Base-by-base conservation (phyloP, 2,113 vertebrate species). In the Stercorarius parasiticus region DNA sequence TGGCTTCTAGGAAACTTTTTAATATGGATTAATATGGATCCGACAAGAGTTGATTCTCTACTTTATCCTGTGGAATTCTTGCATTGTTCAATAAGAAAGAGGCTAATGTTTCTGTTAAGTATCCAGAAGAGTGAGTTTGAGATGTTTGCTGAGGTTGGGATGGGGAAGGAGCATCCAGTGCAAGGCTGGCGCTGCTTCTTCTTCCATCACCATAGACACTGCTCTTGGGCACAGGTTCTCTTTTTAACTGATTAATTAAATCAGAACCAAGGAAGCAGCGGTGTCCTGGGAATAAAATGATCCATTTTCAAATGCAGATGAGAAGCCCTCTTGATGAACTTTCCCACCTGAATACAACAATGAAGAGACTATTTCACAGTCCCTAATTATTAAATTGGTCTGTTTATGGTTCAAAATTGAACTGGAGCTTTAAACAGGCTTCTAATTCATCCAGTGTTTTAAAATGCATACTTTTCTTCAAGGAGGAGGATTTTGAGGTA, bases 331-430 rank as follows among this genome's bases (percentile, higher is more conserved):
- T 36, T 96, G 92, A 95, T 84, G 95, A 96, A 72, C 96, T 65
- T 96, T 90, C 93, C 88, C 93, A 95, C 95, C 95, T 97, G 89
- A 96, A 78, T 79, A 30, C 74, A 58, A 45, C n/a, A 89, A 78
- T 56, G 86, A 80, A 91, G 88, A 95, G 84, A 86, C 52, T 47
- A 34, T 96, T 95, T 97, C 96, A 78, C 82, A 88, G 92, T 88
- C 71, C 71, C 58, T 83, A 93, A 40, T 95, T 88, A 82, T 96
- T 96, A 92, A 96, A 93, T 95, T 92, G 90, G 76, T 81, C 58
- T 96, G 52, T 94, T 90, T 95, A 95, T 73, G 79, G 94, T 88
- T 97, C 89, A 72, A 73, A 90, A 91, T 96, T 86, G 93, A 97
- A 82, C 82, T 82, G 59, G 86, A 97, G 93, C 89, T 97, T 96